These are phyloP conservation scores for Ammospiza nelsoni DNA, from an alignment of 2,113 vertebrate species.

Conservation along the genomic window DNA sequence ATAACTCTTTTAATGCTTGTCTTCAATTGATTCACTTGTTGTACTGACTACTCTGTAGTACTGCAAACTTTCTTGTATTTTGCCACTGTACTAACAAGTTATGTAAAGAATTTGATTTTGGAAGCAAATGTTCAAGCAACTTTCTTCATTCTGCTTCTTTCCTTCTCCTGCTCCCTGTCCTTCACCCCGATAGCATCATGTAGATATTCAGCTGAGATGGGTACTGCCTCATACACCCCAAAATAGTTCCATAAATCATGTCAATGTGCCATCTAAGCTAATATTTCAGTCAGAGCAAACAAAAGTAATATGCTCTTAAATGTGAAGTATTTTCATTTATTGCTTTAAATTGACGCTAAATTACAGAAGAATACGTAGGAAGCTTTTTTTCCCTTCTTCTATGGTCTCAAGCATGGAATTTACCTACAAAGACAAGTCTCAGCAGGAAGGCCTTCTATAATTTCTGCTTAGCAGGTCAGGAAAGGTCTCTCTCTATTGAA, in stretches of 20 bases:
- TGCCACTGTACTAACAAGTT: constrained; percentile 44
- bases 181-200: neutral
- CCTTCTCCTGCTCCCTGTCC: neutral
- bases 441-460: neutral
- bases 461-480: neutral
- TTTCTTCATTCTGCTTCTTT: constrained; percentile 33
- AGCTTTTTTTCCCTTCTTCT: neutral
- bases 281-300: neutral
- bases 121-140: constrained; percentile 5
- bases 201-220: neutral
- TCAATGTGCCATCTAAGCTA: neutral
- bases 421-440: neutral
- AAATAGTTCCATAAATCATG: neutral
- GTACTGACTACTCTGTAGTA: constrained; percentile 65
- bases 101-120: constrained; percentile 43
- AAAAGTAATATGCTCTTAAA: neutral
- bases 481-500: neutral
- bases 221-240: neutral
- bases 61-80: constrained; percentile 60
- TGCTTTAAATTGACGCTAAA: neutral
- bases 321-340: neutral
- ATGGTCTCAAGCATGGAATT: neutral
- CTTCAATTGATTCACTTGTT: constrained; percentile 81
- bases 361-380: neutral
- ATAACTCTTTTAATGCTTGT: constrained; percentile 85